These are phyloP conservation scores for Myotis planiceps DNA, from an alignment of 2,797 vertebrate species.

Conservation along the genomic window DNA sequence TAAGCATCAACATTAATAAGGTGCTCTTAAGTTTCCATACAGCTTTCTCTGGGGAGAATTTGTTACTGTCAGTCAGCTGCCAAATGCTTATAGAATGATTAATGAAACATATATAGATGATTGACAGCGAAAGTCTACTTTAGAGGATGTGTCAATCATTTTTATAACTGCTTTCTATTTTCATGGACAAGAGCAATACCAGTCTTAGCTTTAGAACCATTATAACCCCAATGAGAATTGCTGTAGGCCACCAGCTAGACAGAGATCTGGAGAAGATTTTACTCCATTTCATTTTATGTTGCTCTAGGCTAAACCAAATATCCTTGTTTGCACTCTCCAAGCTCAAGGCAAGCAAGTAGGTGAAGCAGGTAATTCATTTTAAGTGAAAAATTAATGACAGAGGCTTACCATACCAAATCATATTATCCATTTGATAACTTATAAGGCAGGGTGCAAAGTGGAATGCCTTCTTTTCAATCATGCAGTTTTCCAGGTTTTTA, in stretches of 20 bases:
- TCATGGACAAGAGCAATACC: conserved; percentile 45
- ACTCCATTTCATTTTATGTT: conserved; percentile 47
- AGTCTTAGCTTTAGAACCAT: conserved; percentile 53
- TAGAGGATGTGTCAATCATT: conserved; percentile 62
- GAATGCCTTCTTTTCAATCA: not conserved
- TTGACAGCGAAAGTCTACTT: conserved; percentile 76
- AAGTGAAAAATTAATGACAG: conserved; percentile 53
- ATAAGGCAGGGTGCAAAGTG: not conserved
- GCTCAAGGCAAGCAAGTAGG: not conserved
- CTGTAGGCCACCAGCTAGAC: conserved; percentile 61
- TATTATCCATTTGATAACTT: conserved; percentile 16
- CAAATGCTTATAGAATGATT: conserved; percentile 74
- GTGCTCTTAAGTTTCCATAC: conserved; percentile 61
- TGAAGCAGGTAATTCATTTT: not conserved
- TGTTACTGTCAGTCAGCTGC: conserved; percentile 73
- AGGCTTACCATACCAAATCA: not conserved
- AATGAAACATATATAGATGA: conserved; percentile 77
- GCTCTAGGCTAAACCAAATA: conserved; percentile 59
- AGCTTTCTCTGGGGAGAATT: conserved; percentile 74
- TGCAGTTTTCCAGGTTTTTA: not conserved
- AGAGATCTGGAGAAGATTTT: conserved; percentile 35
- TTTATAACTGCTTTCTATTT: conserved; percentile 76
- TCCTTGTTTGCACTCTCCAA: not conserved
- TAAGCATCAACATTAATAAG: conserved; percentile 69
- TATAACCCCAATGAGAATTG: conserved; percentile 35